phyloP scores from a whole-genome alignment of 1,140 invertebrate species.

The Zaprionus tsacasi region DNA sequence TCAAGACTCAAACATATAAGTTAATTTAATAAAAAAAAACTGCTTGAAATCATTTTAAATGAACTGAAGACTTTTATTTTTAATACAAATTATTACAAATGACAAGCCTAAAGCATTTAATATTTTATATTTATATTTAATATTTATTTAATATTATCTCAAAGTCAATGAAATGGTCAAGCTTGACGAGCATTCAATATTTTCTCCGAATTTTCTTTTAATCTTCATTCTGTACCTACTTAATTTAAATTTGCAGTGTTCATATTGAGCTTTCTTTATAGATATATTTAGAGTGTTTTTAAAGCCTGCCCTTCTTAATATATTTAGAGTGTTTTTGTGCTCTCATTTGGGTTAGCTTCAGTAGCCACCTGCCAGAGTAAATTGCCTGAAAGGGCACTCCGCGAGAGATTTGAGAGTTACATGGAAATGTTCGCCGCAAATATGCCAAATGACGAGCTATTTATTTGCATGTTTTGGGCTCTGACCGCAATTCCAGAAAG shows the following conservation, averaged over 20 bases:
- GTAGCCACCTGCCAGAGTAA: slow-evolving; percentile 13
- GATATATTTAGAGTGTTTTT: no score
- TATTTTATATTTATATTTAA: no score
- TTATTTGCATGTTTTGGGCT: slow-evolving; percentile 52
- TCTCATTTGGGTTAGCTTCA: not conserved
- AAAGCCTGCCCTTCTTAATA: not conserved
- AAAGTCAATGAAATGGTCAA: not conserved
- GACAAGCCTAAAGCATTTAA: no score
- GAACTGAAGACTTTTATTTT: no score
- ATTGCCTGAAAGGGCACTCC: slow-evolving; percentile 7
- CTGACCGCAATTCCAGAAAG: slow-evolving; percentile 38
- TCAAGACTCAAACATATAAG: not conserved
- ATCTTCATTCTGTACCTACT: not conserved
- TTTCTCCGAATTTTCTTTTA: not conserved
- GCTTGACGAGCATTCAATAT: not conserved
- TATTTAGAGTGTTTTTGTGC: not conserved
- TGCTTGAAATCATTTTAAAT: not conserved
- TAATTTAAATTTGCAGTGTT: no score
- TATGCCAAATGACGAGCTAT: slow-evolving; percentile 52
- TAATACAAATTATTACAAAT: no score
- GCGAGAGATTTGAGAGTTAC: slow-evolving; percentile 29
- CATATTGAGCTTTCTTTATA: no score
- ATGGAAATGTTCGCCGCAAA: slow-evolving; percentile 44
- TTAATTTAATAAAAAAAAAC: not conserved
- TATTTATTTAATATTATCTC: no score